phyloP scores from a whole-genome alignment of 2,888 invertebrate genomes.

The Mesorhabditis spiculigera region DNA sequence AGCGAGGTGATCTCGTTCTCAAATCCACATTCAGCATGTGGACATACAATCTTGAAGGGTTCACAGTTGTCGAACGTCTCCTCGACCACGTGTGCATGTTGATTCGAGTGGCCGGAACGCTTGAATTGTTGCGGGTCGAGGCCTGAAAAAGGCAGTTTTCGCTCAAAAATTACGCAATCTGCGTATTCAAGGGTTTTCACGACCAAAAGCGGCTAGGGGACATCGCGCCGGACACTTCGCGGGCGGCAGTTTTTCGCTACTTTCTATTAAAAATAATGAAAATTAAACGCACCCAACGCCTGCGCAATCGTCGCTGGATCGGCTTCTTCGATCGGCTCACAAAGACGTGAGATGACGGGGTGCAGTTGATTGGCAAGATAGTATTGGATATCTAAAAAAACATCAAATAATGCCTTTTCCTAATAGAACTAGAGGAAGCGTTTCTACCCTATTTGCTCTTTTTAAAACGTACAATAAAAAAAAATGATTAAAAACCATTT shows the following conservation, averaged over 20 bases:
- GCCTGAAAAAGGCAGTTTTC: not conserved
- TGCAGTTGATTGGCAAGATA: constrained; percentile 92
- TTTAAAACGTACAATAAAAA: too few species aligned
- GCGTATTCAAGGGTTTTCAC: constrained; percentile 1
- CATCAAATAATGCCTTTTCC: too few species aligned
- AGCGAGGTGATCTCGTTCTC: constrained; percentile 11
- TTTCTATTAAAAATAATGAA: not conserved
- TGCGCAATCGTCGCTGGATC: constrained; percentile 85
- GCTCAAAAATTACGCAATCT: not conserved
- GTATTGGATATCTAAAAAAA: constrained; percentile 73
- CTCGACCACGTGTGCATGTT: constrained; percentile 25
- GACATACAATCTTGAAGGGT: constrained; percentile 23
- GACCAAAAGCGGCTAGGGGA: not conserved
- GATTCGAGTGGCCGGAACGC: constrained; percentile 16
- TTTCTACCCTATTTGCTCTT: too few species aligned
- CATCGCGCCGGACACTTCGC: not conserved
- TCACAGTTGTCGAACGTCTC: constrained; percentile 29
- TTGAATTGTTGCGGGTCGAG: not conserved
- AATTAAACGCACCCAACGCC: constrained; percentile 70
- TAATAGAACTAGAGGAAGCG: too few species aligned
- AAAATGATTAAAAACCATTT: not conserved
- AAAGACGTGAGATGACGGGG: constrained; percentile 88
- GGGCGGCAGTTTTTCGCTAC: too few species aligned
- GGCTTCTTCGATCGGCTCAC: constrained; percentile 89
- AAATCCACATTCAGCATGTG: constrained; percentile 9